A percentile compares a stretch with the other conserved stretches of the same genome.
Evolutionary conservation across 2,888 invertebrate genomes (phyloP).

Genomic region (Drosophila fulvimacula): DNA sequence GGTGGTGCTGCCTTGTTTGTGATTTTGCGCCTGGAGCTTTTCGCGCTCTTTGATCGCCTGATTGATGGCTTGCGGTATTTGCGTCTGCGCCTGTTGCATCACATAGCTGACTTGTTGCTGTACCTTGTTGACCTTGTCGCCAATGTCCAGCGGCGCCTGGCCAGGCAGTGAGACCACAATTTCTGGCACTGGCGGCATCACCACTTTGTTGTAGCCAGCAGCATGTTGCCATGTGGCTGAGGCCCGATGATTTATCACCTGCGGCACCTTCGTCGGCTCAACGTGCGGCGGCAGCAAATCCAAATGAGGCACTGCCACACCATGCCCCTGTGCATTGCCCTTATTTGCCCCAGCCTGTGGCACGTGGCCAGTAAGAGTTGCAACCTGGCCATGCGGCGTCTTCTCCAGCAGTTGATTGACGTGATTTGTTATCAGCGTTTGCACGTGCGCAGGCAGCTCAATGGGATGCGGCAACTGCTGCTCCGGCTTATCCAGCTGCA

Average conservation of each 20-base stretch:
- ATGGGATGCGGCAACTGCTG: constrained; percentile 48
- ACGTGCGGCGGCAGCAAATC: constrained; percentile 62
- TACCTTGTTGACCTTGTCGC: constrained; percentile 63
- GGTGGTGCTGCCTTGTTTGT: constrained; percentile 9
- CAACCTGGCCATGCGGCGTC: constrained; percentile 32
- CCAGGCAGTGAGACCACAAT: constrained; percentile 57
- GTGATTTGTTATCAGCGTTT: constrained; percentile 65
- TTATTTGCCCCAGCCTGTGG: constrained; percentile 41
- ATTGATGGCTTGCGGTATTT: constrained; percentile 63
- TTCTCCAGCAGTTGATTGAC: constrained; percentile 66
- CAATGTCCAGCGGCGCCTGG: constrained; percentile 45
- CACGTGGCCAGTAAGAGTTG: constrained; percentile 60
- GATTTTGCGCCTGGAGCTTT: constrained; percentile 32
- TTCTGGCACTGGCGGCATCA: constrained; percentile 59
- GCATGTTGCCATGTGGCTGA: constrained; percentile 45
- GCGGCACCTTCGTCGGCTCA: constrained; percentile 52
- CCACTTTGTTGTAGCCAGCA: constrained; percentile 52
- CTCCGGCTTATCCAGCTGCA: constrained; percentile 46
- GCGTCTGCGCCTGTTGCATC: constrained; percentile 69
- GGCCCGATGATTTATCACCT: constrained; percentile 66
- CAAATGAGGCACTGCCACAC: constrained; percentile 42
- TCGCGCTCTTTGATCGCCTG: constrained; percentile 57
- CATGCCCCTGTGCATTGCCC: constrained; percentile 20
- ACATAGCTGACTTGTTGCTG: constrained; percentile 59
- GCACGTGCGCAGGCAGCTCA: constrained; percentile 56